Base-by-base conservation (phyloP, 92 coral and sea anemone species). In the Isaurus tuberculatus region DNA sequence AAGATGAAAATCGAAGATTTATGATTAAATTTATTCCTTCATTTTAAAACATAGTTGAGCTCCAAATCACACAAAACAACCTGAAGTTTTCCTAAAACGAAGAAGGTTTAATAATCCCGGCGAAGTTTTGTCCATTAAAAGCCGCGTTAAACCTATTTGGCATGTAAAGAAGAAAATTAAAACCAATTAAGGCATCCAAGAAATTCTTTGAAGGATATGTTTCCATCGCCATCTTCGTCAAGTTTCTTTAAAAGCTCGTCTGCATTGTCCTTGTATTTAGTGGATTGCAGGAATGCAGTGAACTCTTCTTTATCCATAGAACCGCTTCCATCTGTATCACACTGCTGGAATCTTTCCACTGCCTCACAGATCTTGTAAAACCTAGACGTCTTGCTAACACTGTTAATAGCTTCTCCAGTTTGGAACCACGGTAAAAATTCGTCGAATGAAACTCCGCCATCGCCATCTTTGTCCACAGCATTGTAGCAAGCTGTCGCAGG, bases 181-280 rank as follows among this genome's bases (percentile, higher is more conserved):
- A 85, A 46, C 87, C 86, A 88, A 65, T 91, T 92, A 49, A 93
- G 87, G 89, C 90, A 95, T 44, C 86, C 87, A 67, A 95, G 85
- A 68, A 95, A 93, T 75, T 95, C 98, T 11, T 90, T 85, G 85
- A 95, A 95, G 19, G 98, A 95, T 69, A 95, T 88, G 60, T 91
- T 88, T 6, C 97, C 98, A 81, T 95, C 93, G 0, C 98, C 98
- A 69, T 91, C 95, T 32, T 85, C 85, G 74, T 95, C 98, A 73
- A 95, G 88, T 5, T 37, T n/a, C 64, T 79, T 51, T 65, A 88
- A 42, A 0, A 93, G 89, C 42, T 48, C 83, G 64, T 90, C 90
- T 20, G 77, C 70, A 36, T 87, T 77, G 57, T 67, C 64, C 55
- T 79, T 36, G 57, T 33, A 77, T 15, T 79, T 82, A 9, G 90